Percentiles rank a stretch among this genome's conserved stretches.
Evolutionary conservation across 2,113 vertebrate genomes (phyloP).

Genomic region (Muntiacus muntjak): DNA sequence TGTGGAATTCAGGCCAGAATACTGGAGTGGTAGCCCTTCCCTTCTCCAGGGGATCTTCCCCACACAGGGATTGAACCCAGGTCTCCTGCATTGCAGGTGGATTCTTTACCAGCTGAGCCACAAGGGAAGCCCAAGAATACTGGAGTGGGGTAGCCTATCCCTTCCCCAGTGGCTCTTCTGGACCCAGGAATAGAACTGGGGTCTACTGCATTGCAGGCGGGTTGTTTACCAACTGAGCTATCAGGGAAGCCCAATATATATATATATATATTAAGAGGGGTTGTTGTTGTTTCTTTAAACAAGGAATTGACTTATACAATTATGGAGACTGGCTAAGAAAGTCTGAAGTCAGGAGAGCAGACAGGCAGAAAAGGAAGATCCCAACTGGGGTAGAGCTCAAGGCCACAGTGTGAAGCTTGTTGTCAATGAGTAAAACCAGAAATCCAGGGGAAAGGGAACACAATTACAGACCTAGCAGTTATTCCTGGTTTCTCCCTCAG

Average conservation of each 20-base stretch:
- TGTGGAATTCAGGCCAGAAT: not conserved
- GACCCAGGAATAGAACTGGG: not conserved
- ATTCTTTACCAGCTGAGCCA: not conserved
- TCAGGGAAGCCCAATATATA: not conserved
- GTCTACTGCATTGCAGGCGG: fast-evolving
- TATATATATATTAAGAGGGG: not conserved
- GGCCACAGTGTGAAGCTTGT: not conserved
- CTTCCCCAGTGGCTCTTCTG: not conserved
- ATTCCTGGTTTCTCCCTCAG: not conserved
- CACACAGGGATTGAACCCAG: not conserved
- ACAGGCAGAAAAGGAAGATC: not conserved
- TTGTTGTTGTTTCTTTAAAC: not conserved
- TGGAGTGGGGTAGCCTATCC: not conserved
- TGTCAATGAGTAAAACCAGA: not conserved
- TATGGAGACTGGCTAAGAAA: not conserved
- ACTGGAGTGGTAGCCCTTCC: not conserved
- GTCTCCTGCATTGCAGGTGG: not conserved
- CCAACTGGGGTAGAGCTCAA: not conserved
- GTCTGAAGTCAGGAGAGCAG: not conserved
- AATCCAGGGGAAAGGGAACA: not conserved
- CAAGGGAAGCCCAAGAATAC: not conserved
- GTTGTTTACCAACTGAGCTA: not conserved
- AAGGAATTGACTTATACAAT: not conserved
- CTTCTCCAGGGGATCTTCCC: not conserved
- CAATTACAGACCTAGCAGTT: not conserved